Evolutionary conservation across 2,797 vertebrate genomes (phyloP).

Genomic region (Ceryle rudis): DNA sequence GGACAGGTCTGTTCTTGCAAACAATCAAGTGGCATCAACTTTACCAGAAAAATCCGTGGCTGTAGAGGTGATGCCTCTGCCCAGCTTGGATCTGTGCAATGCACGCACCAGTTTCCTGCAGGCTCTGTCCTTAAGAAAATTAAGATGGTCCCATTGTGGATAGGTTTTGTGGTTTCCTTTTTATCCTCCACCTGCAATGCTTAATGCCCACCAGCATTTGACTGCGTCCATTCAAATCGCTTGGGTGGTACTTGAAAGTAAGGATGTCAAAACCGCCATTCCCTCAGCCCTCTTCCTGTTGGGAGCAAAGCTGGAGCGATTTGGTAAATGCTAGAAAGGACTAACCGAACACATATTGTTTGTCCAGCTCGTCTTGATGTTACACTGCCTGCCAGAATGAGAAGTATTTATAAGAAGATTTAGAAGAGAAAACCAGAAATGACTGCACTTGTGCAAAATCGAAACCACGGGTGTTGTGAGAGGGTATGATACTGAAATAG

Average conservation of each 20-base stretch:
- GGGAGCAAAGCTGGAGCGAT: neutral
- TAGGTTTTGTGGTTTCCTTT: neutral
- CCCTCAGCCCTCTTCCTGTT: neutral
- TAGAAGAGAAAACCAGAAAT: neutral
- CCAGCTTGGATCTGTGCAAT: neutral
- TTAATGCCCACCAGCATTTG: neutral
- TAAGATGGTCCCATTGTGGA: neutral
- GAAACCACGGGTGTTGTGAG: neutral
- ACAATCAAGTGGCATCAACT: neutral
- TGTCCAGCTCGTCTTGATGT: neutral
- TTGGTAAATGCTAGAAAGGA: neutral
- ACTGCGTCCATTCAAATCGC: neutral
- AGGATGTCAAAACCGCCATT: neutral
- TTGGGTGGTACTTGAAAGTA: neutral
- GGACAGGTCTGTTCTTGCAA: neutral
- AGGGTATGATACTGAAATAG: neutral
- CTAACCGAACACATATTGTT: neutral
- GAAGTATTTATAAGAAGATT: neutral
- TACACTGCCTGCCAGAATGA: neutral
- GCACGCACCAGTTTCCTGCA: neutral
- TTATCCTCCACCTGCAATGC: neutral
- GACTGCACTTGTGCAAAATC: neutral
- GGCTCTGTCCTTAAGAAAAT: neutral
- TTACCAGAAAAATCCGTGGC: neutral
- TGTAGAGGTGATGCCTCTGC: neutral